These are phyloP conservation scores for Drosophila cognata DNA, from an alignment of 2,888 invertebrate species.

Conservation along the genomic window DNA sequence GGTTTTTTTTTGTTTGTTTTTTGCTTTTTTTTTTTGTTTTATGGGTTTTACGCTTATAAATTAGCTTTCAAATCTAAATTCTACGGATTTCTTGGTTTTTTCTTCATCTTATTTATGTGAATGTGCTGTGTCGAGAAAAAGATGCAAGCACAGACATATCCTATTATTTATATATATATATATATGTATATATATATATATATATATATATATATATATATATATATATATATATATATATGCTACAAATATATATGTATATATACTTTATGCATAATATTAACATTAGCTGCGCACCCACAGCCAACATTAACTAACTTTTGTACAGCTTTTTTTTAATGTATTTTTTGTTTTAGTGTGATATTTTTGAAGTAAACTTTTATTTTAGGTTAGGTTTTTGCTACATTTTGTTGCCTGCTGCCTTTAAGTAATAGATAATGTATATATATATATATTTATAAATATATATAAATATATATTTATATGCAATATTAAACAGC, in stretches of 20 bases:
- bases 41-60: constrained; percentile 61
- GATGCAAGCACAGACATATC: constrained; percentile 72
- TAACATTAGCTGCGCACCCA: constrained; percentile 59
- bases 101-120: constrained; percentile 54
- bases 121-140: constrained; percentile 67
- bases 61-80: constrained; percentile 68
- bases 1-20: constrained; percentile 31
- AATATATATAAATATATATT: constrained; percentile 51
- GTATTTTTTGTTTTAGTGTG: constrained; percentile 43
- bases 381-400: constrained; percentile 68
- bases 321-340: constrained; percentile 74
- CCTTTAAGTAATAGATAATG: constrained; percentile 59
- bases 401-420: constrained; percentile 71
- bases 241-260: constrained; percentile 44
- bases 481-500: constrained; percentile 69
- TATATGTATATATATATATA: constrained; percentile 26
- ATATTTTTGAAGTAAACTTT: constrained; percentile 71
- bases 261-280: constrained; percentile 59
- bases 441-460: constrained; percentile 43
- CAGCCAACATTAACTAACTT: constrained; percentile 73
- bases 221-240: constrained; percentile 29
- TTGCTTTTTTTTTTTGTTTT: constrained; percentile 32
- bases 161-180: constrained; percentile 42
- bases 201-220: constrained; percentile 6
- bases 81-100: constrained; percentile 61